Evolutionary conservation across 2,888 invertebrate species (phyloP), one percentile per base, ranked within the genome.

Genomic region (Choreutis nemorana): DNA sequence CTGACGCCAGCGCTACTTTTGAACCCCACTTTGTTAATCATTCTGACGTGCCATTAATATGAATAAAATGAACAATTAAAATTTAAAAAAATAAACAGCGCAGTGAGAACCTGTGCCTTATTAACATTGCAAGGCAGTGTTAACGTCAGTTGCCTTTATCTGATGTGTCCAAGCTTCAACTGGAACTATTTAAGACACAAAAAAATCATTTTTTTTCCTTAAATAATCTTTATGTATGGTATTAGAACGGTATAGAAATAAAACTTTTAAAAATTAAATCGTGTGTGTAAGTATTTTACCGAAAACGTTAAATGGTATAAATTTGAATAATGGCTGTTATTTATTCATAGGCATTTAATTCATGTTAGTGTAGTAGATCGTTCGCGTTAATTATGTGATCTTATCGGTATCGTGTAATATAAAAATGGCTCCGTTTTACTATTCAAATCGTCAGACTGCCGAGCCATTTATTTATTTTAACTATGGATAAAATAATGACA

Each of bases 351-450:
- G 37, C 44, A 52, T 52, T 53, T 48, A 47, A 50, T 53, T 48
- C 49, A 48, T 48, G 50, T 48, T 38, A 48, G 50, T 39, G 42
- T 37, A 41, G 40, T 38, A 38, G 55, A 55, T 50, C 59, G 57
- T 57, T 67, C 60, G 65, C 50, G 54, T 64, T 70, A 72, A 72
- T 73, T 68, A 64, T 56, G 18, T 51, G 73, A 72, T 72, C 57
- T 34, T 48, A 72, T 72, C 70, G 51, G 47, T 40, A 50, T 58
- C 57, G 61, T 62, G 65, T 64, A 49, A 58, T 58, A 59, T 67
- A 70, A 73, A 70, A 75, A 67, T 62, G 50, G 55, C 57, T 49
- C 43, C 58, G 58, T 54, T 67, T 72, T 63, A 54, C 66, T 65
- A 66, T 71, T 70, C 64, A 66, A 70, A 70, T 66, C 50, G 59